Percentiles rank a stretch among this genome's conserved stretches.
phyloP scores from a whole-genome alignment of 2,113 vertebrate species.

The Copsychus sechellarum region DNA sequence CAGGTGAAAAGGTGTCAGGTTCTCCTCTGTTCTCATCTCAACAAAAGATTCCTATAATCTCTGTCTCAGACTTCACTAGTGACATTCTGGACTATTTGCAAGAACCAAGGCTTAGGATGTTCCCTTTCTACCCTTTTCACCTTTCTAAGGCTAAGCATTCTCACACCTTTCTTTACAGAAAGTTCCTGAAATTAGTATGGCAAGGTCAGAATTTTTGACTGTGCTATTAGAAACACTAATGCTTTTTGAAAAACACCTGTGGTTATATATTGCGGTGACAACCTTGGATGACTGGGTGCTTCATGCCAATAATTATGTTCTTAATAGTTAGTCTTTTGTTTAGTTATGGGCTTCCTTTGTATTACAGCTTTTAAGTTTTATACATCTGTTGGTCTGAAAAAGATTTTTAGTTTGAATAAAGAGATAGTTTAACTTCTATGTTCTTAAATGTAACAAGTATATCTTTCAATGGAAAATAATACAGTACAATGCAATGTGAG shows the following conservation, averaged over 20 bases:
- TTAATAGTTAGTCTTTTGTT: background rate
- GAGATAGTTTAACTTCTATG: background rate
- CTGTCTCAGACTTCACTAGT: background rate
- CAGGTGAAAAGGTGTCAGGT: background rate
- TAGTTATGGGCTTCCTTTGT: background rate
- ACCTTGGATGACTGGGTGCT: background rate
- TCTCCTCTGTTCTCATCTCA: background rate
- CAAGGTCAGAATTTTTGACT: background rate
- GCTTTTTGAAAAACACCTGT: background rate
- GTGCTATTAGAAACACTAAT: background rate
- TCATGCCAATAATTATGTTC: background rate
- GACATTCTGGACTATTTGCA: background rate
- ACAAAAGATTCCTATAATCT: background rate
- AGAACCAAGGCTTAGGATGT: background rate
- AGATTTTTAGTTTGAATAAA: background rate
- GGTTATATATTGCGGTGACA: background rate
- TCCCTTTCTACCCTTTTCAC: background rate
- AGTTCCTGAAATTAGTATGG: background rate
- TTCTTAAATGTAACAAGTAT: background rate
- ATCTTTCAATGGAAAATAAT: background rate
- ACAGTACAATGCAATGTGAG: background rate
- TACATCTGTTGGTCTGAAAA: background rate
- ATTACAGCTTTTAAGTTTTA: background rate
- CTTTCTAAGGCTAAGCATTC: background rate
- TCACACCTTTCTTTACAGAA: background rate